Base-by-base conservation (phyloP, 2,888 invertebrate species). In the Dimorphilus gyrociliatus region DNA sequence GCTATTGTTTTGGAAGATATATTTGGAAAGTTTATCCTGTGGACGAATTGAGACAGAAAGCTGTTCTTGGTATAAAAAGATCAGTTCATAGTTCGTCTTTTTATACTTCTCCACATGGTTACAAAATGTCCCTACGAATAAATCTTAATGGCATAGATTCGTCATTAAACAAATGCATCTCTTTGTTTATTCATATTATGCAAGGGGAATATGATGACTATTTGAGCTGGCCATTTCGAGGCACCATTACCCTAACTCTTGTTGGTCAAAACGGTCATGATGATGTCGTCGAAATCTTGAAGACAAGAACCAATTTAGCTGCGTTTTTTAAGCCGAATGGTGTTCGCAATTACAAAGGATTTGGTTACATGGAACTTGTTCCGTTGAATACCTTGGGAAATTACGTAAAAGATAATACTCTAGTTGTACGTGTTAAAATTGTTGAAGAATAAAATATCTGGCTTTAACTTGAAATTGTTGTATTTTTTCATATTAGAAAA, bases 341-440 rank as follows among this genome's bases (percentile, higher is more conserved):
- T 3, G 73, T 76, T 31, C 70, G 82, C 23, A 81, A 81, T 52
- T 74, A 76, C 1, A 72, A 80, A 34, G 84, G 85, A 1, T 86
- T 84, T 52, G 86, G 86, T 0, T 88, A 80, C 48, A 73, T 78
- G 0, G 82, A 86, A 56, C 85, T 85, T 52, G 76, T 80, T 1
- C 69, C 73, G n/a, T n/a, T n/a, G n/a, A n/a, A n/a, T n/a, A n/a
- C n/a, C n/a, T n/a, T n/a, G n/a, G n/a, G n/a, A n/a, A n/a, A n/a
- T n/a, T 81, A 75, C 49, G 64, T 78, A 1, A 71, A 71, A 40
- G 71, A 75, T 47, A 78, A 81, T 57, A 69, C 71, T 14, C 63
- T 81, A 8, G 64, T 75, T 19, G 72, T 81, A n/a, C n/a, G n/a
- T n/a, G n/a, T n/a, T n/a, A n/a, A n/a, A n/a, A n/a, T n/a, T n/a